These are phyloP conservation scores for Eubasilissa regina DNA, from an alignment of 1,140 invertebrate genomes.

Conservation along the genomic window DNA sequence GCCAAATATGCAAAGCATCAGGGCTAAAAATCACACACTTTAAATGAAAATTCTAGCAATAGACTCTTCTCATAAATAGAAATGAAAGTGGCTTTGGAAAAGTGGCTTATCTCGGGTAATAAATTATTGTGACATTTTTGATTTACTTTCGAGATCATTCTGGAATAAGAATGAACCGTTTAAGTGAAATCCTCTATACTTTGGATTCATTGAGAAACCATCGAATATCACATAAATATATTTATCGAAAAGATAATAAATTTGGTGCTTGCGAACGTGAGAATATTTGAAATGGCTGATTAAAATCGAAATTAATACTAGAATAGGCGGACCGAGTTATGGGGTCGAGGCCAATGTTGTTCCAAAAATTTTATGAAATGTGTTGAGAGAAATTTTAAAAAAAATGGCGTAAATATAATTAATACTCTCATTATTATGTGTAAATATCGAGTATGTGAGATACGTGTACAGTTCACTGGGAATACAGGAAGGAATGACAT, in stretches of 20 bases:
- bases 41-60: no score
- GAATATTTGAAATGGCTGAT: constrained; percentile 14
- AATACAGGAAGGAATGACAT: no score
- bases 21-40: no score
- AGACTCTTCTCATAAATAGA: not conserved
- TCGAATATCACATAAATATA: constrained; percentile 28
- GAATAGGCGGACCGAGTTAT: no score
- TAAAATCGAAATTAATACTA: not conserved
- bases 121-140: constrained; percentile 23
- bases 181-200: constrained; percentile 26
- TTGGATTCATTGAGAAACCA: constrained; percentile 2
- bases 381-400: no score
- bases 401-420: no score
- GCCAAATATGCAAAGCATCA: no score
- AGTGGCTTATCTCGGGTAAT: not conserved
- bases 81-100: not conserved
- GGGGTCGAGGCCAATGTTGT: no score
- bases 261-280: constrained; percentile 6
- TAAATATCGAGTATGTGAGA: no score
- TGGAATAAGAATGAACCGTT: constrained; percentile 16
- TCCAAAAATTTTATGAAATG: no score
- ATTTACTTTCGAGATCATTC: not conserved
- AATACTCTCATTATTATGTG: no score
- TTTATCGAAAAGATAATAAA: constrained; percentile 20
- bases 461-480: no score